A percentile compares a stretch with the other conserved stretches of the same genome.
phyloP scores from a whole-genome alignment of 2,113 vertebrate species.

The Steatornis caripensis region DNA sequence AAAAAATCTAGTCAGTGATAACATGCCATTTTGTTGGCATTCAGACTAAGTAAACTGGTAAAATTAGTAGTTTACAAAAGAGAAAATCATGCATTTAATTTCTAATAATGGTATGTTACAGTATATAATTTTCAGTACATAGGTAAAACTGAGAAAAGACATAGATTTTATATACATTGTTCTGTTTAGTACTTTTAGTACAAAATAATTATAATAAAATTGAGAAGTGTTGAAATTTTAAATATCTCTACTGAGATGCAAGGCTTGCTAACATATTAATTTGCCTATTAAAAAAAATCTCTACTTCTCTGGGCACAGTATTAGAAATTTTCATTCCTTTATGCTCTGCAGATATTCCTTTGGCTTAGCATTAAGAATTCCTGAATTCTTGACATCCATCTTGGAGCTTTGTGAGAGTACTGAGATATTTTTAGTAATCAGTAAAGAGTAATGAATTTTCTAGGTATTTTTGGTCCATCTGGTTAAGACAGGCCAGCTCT shows the following conservation, averaged over 20 bases:
- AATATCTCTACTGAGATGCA: not conserved
- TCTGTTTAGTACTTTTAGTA: not conserved
- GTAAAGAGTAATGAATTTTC: not conserved
- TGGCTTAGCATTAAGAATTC: not conserved
- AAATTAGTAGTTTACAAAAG: not conserved
- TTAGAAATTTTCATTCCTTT: not conserved
- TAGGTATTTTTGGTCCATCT: not conserved
- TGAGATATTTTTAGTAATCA: not conserved
- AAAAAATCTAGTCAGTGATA: not conserved
- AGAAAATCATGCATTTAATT: not conserved
- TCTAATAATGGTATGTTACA: not conserved
- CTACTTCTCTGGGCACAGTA: not conserved
- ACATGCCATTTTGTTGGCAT: not conserved
- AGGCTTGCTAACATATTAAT: not conserved
- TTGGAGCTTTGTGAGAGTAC: not conserved
- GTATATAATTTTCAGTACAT: not conserved
- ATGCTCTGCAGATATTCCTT: not conserved
- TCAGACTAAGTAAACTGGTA: not conserved
- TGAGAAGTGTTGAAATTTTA: not conserved
- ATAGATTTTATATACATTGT: not conserved
- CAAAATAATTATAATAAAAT: not conserved
- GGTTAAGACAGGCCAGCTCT: not conserved
- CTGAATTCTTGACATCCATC: not conserved
- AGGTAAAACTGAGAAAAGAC: not conserved
- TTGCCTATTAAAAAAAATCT: not conserved